Base-by-base conservation (phyloP, 2,888 invertebrate genomes). In the Aphodius sticticus region DNA sequence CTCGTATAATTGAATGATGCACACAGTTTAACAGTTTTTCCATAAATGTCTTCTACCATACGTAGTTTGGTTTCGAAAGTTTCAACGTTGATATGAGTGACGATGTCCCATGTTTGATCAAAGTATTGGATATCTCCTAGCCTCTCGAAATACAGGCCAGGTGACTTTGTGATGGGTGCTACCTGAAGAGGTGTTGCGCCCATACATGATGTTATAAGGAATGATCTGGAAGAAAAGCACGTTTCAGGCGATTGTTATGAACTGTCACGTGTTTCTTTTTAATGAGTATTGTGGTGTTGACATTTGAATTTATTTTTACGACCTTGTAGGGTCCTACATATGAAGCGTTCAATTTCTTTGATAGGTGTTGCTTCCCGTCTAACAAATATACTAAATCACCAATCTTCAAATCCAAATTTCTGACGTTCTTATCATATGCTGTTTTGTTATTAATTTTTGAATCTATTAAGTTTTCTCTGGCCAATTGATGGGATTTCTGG, bases 401-500 rank as follows among this genome's bases (percentile, higher is more conserved):
- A 6, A 75, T 6, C 75, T 69, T 69, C 69, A 76, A 80, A 15
- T 71, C 6, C 14, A 69, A 9, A 12, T n/a, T 15, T n/a, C 72
- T 76, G 6, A 35, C 12, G 6, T 77, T 74, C 16, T 53, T 78
- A 77, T 80, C 80, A n/a, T 80, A 80, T 36, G 69, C 71, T 3
- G 6, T 16, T 83, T 85, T 77, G 79, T 83, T 82, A 76, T 76
- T 82, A 38, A 74, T 38, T 77, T 86, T 85, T 7, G 81, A 80
- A 16, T 75, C n/a, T 35, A 79, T 78, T 6, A 85, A 16, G 77
- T 85, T 83, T 75, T 83, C 79, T 70, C 81, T 75, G 14, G 84
- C 85, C 0, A 84, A 82, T 81, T 84, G 76, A 7, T 81, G 81
- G 7, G 84, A 80, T 74, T 80, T 84, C 69, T 81, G 82, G 76